Conservation (phyloP, 2,888 invertebrate genomes). For the Mythimna pallens region DNA sequence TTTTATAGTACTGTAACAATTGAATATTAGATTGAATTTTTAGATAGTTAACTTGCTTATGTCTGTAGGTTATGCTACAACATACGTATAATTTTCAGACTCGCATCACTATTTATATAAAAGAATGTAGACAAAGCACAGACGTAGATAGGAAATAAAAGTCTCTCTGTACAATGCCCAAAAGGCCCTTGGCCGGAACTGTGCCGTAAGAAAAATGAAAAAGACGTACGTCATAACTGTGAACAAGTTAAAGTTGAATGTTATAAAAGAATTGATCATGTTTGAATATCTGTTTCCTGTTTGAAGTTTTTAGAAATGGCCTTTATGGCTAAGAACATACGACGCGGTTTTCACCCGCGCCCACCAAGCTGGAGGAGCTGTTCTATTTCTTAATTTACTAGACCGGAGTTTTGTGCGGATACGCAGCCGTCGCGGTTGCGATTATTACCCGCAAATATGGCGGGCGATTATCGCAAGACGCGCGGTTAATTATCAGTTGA, state of each 20-base stretch:
- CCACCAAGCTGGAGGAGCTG: too few species aligned
- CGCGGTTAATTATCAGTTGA: too few species aligned
- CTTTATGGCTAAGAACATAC: too few species aligned
- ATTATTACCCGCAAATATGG: too few species aligned
- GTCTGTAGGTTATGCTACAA: not conserved
- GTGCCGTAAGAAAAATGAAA: not conserved
- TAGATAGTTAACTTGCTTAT: not conserved
- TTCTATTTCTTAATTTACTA: too few species aligned
- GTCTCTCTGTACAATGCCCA: not conserved
- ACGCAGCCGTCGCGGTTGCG: too few species aligned
- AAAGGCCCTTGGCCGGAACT: not conserved
- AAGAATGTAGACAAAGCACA: conserved; percentile 1
- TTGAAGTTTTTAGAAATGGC: too few species aligned
- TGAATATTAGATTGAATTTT: not conserved
- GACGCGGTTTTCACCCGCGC: too few species aligned
- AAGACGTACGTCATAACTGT: not conserved
- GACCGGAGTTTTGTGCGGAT: too few species aligned
- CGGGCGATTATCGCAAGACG: too few species aligned
- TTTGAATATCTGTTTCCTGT: not conserved
- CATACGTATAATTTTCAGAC: not conserved
- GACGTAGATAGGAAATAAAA: not conserved
- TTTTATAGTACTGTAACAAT: not conserved
- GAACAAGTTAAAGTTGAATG: not conserved
- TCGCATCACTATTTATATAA: not conserved
- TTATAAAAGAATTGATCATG: not conserved